These are phyloP conservation scores for Galaxea fascicularis DNA, from an alignment of 92 coral and sea anemone species.

Conservation along the genomic window DNA sequence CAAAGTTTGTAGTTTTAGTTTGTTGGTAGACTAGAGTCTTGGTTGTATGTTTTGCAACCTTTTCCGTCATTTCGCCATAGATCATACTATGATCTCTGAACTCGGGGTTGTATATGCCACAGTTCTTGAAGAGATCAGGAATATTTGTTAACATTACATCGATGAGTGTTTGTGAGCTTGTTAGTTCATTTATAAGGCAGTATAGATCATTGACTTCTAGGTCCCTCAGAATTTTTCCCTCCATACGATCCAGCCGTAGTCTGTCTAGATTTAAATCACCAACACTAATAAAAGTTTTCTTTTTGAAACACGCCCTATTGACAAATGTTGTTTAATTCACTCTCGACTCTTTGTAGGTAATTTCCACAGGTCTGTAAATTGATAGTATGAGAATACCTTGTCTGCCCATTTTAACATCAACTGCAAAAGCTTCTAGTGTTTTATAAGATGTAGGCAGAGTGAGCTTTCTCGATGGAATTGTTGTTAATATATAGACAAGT, in stretches of 20 bases:
- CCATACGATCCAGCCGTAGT: conserved; percentile 25
- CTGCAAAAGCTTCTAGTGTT: background rate
- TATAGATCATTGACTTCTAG: conserved; percentile 10
- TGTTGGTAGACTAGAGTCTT: conserved; percentile 53
- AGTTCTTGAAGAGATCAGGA: conserved; percentile 30
- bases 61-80: conserved; percentile 68
- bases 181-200: background rate
- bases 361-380: background rate
- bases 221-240: conserved; percentile 52
- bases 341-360: conserved; percentile 34
- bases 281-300: conserved; percentile 23
- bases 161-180: conserved; percentile 35
- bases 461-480: background rate
- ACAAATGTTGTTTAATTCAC: conserved; percentile 35
- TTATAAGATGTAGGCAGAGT: background rate
- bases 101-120: conserved; percentile 49
- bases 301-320: conserved; percentile 38
- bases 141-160: conserved; percentile 61
- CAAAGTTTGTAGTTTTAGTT: conserved; percentile 61
- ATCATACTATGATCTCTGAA: conserved; percentile 62
- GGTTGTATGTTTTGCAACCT: conserved; percentile 63
- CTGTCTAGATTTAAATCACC: conserved; percentile 57
- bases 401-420: background rate
- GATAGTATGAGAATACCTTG: background rate
- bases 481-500: too few relatives aligned